Percentiles rank a stretch among this genome's conserved stretches.
Conservation (phyloP, 2,113 vertebrate species). For the Labeo rohita region DNA sequence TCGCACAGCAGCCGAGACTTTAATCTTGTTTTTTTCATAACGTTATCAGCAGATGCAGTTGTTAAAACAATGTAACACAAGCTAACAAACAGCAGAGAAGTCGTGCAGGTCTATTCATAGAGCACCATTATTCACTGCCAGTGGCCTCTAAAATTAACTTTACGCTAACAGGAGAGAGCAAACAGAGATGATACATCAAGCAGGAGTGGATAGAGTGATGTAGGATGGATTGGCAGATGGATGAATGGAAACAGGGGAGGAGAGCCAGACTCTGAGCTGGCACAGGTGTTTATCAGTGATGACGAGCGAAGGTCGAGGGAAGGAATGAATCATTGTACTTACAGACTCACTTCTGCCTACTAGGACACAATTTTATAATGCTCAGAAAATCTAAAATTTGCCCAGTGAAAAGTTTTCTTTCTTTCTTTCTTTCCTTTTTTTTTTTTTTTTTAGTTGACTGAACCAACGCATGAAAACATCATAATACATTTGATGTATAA, state of each 20-base stretch:
- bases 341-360: slow-evolving; percentile 2
- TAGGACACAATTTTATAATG: background rate
- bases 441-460: no score
- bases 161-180: slow-evolving; percentile 27
- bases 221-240: slow-evolving; percentile 37
- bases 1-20: background rate
- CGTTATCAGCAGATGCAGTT: slow-evolving; percentile 2
- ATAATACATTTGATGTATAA: no score
- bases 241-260: slow-evolving; percentile 35
- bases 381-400: background rate
- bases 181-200: slow-evolving; percentile 45
- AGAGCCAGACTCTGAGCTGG: slow-evolving; percentile 41
- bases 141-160: slow-evolving; percentile 37
- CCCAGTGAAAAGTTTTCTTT: background rate
- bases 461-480: no score
- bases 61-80: slow-evolving; percentile 9
- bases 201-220: slow-evolving; percentile 34
- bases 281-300: slow-evolving; percentile 50
- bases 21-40: slow-evolving; percentile 16
- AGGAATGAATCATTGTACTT: slow-evolving; percentile 36
- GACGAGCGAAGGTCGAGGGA: slow-evolving; percentile 36
- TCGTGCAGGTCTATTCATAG: background rate
- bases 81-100: background rate
- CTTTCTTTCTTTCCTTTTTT: no score
- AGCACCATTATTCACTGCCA: slow-evolving; percentile 32